A percentile compares a stretch with the other conserved stretches of the same genome.
These are phyloP conservation scores for Ibidorhyncha struthersii DNA, from an alignment of 2,113 vertebrate species.

Conservation along the genomic window DNA sequence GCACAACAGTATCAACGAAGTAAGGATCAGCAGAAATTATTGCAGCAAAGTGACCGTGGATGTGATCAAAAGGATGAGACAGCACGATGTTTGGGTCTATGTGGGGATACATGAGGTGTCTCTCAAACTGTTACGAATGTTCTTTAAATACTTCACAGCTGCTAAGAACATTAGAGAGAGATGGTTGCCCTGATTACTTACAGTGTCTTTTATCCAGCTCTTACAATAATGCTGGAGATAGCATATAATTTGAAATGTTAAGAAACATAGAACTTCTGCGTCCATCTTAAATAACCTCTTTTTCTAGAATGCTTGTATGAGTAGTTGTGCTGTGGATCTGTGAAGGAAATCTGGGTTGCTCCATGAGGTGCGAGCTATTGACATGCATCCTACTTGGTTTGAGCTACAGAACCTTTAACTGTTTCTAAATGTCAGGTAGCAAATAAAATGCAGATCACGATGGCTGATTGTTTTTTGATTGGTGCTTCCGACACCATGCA, in stretches of 20 bases:
- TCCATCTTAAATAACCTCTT: not conserved
- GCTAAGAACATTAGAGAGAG: not conserved
- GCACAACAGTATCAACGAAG: conserved; percentile 86
- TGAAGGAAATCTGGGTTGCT: not conserved
- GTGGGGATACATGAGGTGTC: not conserved
- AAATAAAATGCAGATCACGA: not conserved
- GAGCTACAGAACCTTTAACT: not conserved
- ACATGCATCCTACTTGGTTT: not conserved
- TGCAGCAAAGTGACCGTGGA: not conserved
- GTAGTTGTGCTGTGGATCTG: not conserved
- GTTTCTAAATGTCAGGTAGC: not conserved
- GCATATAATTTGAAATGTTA: not conserved
- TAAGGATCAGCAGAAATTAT: conserved; percentile 62
- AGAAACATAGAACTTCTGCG: not conserved
- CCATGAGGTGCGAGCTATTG: not conserved
- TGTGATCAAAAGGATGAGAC: not conserved
- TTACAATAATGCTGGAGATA: not conserved
- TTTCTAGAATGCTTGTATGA: not conserved
- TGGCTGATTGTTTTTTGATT: not conserved
- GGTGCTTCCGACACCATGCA: not conserved
- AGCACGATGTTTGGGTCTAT: not conserved
- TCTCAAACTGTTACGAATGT: not conserved
- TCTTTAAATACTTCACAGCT: not conserved
- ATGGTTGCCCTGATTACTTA: not conserved
- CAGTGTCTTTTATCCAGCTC: not conserved